Conservation (phyloP, 2,797 vertebrate species). For the Chiroxiphia lanceolata region DNA sequence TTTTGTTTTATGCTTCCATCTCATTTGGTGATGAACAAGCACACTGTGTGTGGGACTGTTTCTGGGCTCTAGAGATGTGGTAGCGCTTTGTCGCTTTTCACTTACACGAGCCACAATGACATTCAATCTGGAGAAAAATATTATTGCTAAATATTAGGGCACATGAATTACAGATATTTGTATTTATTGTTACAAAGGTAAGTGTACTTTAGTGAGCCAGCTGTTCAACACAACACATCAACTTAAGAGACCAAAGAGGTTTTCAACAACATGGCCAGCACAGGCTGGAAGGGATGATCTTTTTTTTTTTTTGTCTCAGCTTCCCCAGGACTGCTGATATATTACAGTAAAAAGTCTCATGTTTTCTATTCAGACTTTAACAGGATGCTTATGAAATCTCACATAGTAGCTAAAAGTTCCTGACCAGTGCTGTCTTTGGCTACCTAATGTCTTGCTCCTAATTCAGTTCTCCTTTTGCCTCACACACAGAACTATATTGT, state of each 20-base stretch:
- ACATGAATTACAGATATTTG: not conserved
- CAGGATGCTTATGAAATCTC: not conserved
- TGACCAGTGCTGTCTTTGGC: not conserved
- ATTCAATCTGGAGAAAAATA: not conserved
- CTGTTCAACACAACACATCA: not conserved
- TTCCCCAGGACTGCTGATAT: not conserved
- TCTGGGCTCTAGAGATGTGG: not conserved
- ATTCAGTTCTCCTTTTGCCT: not conserved
- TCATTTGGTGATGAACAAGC: not conserved
- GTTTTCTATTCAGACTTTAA: not conserved
- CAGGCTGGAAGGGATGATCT: not conserved
- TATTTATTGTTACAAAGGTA: not conserved
- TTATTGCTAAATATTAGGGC: not conserved
- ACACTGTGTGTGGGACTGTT: not conserved
- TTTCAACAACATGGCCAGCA: not conserved
- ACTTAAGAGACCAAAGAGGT: not conserved
- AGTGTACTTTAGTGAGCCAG: not conserved
- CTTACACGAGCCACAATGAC: not conserved
- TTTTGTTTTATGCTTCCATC: not conserved
- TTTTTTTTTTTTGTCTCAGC: not conserved
- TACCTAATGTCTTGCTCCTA: not conserved
- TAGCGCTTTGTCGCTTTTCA: not conserved
- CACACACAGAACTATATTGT: not conserved
- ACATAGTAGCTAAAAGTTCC: not conserved
- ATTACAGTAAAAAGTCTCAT: not conserved